Percentiles rank a stretch among this genome's conserved stretches.
phyloP scores from a whole-genome alignment of 1,140 invertebrate species.

The Cotesia vestalis region DNA sequence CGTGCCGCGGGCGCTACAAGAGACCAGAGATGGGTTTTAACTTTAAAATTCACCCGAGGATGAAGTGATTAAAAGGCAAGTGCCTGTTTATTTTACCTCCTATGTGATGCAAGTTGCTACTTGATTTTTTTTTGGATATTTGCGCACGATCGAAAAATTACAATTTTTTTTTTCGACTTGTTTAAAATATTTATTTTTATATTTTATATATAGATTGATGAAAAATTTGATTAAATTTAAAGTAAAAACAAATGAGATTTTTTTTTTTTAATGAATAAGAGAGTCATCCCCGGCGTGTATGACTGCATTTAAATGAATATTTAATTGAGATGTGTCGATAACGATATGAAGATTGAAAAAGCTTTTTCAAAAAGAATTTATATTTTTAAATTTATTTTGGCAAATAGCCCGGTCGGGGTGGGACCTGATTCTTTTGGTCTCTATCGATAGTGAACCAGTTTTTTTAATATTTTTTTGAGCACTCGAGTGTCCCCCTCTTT shows the following conservation, averaged over 20 bases:
- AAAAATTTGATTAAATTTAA: not conserved
- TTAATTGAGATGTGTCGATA: no score
- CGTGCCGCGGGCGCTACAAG: constrained; percentile 23
- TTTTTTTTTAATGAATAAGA: no score
- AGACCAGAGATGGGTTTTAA: constrained; percentile 22
- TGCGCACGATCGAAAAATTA: no score
- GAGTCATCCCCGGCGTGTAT: no score
- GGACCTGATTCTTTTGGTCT: constrained; percentile 36
- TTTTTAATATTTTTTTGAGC: constrained; percentile 22
- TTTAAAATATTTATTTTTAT: not conserved
- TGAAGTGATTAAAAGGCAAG: constrained; percentile 35
- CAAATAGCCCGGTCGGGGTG: constrained; percentile 38
- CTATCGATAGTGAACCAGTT: constrained; percentile 22
- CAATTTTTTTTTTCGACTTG: not conserved
- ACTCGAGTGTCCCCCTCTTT: not conserved
- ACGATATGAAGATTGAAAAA: not conserved
- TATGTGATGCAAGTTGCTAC: constrained; percentile 22
- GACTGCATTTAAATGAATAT: no score
- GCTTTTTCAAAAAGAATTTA: constrained; percentile 30
- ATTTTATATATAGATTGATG: no score
- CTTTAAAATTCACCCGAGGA: constrained; percentile 34
- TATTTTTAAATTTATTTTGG: constrained; percentile 46
- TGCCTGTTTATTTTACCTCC: constrained; percentile 27
- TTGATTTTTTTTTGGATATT: not conserved
- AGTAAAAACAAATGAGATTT: not conserved